These are phyloP conservation scores for Mamestra configurata DNA, from an alignment of 1,140 invertebrate genomes.

Conservation along the genomic window DNA sequence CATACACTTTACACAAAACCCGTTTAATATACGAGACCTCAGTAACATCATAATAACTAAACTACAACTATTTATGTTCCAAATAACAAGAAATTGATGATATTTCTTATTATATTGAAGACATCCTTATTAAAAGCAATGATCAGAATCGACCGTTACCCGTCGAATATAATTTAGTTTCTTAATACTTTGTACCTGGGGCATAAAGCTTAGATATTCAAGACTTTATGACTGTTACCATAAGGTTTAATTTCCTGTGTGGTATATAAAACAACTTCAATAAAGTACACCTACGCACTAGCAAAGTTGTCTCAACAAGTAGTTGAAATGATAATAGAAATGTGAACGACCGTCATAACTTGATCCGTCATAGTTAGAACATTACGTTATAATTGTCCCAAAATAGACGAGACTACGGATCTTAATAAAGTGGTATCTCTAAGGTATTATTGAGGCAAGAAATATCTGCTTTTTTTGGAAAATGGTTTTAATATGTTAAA, in stretches of 20 bases:
- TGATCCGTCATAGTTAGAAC: neutral
- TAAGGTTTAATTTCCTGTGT: slow-evolving; percentile 17
- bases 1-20: too few species aligned
- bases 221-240: neutral
- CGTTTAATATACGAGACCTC: neutral
- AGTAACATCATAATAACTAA: neutral
- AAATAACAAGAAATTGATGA: neutral
- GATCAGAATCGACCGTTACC: slow-evolving; percentile 38
- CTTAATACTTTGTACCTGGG: slow-evolving; percentile 5
- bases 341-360: neutral
- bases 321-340: slow-evolving; percentile 46
- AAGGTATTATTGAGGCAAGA: slow-evolving; percentile 5
- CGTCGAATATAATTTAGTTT: neutral
- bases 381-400: neutral
- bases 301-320: slow-evolving; percentile 44
- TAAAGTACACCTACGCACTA: slow-evolving; percentile 48
- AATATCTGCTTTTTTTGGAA: slow-evolving; percentile 36
- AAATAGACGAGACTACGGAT: neutral
- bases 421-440: slow-evolving; percentile 5
- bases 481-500: slow-evolving; percentile 24
- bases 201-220: neutral
- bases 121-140: slow-evolving; percentile 15
- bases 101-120: slow-evolving; percentile 1
- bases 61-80: neutral
- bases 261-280: slow-evolving; percentile 6